Base-by-base conservation (phyloP, 1,140 invertebrate species). In the Ditylenchus dipsaci region DNA sequence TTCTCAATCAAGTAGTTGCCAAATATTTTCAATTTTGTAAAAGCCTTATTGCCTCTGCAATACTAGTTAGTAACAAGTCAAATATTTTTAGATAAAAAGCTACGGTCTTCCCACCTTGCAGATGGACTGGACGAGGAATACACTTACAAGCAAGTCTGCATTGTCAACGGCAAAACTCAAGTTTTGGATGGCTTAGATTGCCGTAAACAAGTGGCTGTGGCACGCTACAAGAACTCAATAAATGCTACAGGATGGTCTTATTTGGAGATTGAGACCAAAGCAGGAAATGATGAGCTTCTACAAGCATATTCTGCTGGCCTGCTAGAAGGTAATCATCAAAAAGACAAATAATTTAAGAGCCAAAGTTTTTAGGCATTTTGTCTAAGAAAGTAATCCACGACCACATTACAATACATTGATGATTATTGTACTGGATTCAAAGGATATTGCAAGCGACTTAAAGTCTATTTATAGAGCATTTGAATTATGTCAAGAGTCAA, bases 291-390 rank as follows among this genome's bases (percentile, higher is more conserved):
- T 13, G 43, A 11, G 11, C 43, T 68, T 38, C 29, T 76, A n/a
- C 79, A 80, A 64, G 79, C 79, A 1, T 81, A 81, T 66, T 67
- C 79, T n/a, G 79, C 80, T 45, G 79, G 79, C 26, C 60, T 71
- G 29, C 60, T 81, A 17, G 79, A 81, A 67, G 79, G 91, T 0
- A 88, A n/a, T 13, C n/a, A 45, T 13, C n/a, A 45, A 45, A 61
- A 74, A 29, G 13, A 69, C 11, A 5, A 23, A 1, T 26, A 43
- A 17, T 49, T 60, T 0, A 75, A 69, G 17, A 7, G 17, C 0
- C n/a, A n/a, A n/a, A n/a, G 19, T 27, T n/a, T 43, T 60, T 0
- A 75, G 75, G 77, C 23, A 53, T 72, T 1, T 63, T 79, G 30
- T 73, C 78, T 5, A 62, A 74, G 26, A 57, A 38, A 0, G 68